Evolutionary conservation across 2,888 invertebrate genomes (phyloP).

Genomic region (Lasioglossum calceatum): DNA sequence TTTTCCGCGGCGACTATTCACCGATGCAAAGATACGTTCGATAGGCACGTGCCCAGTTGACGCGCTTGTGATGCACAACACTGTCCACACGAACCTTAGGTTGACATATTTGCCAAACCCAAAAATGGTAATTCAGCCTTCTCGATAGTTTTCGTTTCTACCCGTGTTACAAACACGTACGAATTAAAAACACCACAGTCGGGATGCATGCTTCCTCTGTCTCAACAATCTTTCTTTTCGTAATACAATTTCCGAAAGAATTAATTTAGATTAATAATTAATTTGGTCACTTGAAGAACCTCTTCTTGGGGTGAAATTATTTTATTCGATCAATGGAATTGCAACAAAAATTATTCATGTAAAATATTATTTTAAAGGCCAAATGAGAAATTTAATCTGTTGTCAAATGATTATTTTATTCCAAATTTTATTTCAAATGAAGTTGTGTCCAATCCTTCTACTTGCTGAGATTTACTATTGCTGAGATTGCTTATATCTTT

Average conservation of each 20-base stretch:
- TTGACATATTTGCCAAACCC: neutral
- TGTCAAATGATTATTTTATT: too few relatives aligned
- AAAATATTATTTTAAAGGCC: too few relatives aligned
- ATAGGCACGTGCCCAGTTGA: neutral
- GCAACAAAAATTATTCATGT: too few relatives aligned
- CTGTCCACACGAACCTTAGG: neutral
- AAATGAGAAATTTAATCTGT: too few relatives aligned
- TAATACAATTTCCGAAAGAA: neutral
- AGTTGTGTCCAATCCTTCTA: too few relatives aligned
- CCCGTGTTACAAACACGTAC: neutral
- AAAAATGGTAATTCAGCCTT: neutral
- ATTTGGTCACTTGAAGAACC: too few relatives aligned
- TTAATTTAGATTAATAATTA: too few relatives aligned
- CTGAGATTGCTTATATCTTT: too few relatives aligned
- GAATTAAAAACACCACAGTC: neutral
- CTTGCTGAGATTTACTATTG: too few relatives aligned
- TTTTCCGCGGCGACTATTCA: constrained; percentile 30
- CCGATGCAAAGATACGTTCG: constrained; percentile 26
- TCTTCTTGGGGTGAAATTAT: too few relatives aligned
- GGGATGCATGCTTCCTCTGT: neutral
- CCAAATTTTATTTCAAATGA: too few relatives aligned
- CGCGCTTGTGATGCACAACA: neutral
- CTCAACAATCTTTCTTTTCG: neutral
- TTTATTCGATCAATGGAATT: too few relatives aligned
- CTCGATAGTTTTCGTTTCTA: neutral